Evolutionary conservation across 2,888 invertebrate genomes (phyloP).

Genomic region (Magallana nippona): DNA sequence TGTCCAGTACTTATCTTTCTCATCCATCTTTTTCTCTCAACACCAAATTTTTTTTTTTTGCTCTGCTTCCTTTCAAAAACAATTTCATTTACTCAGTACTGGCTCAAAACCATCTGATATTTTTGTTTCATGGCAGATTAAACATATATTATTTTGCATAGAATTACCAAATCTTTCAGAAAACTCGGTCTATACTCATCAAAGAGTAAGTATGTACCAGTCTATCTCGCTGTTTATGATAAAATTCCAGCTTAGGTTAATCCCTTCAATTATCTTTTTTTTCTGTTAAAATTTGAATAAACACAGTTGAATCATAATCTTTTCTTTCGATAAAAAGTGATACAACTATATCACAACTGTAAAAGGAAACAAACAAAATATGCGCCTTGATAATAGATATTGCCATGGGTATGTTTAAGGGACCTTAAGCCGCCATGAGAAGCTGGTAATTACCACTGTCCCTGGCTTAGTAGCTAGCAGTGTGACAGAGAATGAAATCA

Average conservation of each 20-base stretch:
- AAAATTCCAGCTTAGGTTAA: no score
- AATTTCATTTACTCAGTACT: no score
- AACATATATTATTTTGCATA: no score
- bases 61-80: background rate
- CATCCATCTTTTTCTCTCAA: background rate
- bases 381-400: background rate
- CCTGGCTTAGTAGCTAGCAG: slow-evolving; percentile 14
- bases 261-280: background rate
- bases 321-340: background rate
- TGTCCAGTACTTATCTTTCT: slow-evolving; percentile 5
- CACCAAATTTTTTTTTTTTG: background rate
- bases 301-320: background rate
- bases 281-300: background rate
- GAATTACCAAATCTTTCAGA: no score
- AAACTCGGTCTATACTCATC: no score
- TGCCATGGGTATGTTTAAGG: slow-evolving; percentile 7
- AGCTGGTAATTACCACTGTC: background rate
- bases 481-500: slow-evolving; percentile 8
- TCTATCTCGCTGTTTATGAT: no score
- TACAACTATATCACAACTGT: no score
- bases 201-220: no score
- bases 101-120: no score
- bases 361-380: no score
- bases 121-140: no score
- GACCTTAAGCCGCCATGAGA: background rate